Conservation (phyloP, 2,888 invertebrate genomes). For the Apantesis nais region DNA sequence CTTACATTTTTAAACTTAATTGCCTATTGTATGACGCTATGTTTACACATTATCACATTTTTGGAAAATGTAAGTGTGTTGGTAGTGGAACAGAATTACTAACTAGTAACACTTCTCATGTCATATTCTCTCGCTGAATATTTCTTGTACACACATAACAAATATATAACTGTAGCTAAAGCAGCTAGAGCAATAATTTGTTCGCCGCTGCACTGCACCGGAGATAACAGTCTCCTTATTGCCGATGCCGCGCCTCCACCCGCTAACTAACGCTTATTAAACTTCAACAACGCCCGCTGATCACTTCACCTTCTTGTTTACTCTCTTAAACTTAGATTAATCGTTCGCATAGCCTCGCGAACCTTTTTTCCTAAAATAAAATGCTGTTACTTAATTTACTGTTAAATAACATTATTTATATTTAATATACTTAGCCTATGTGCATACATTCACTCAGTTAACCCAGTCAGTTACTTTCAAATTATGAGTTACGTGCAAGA, state of each 20-base stretch:
- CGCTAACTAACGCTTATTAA: conserved; percentile 85
- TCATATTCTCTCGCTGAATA: not conserved
- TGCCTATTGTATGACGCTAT: conserved; percentile 65
- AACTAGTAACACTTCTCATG: not conserved
- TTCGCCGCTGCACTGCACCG: conserved; percentile 69
- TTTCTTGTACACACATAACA: conserved; percentile 32
- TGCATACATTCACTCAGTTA: not conserved
- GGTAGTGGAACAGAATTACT: not conserved
- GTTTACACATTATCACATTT: conserved; percentile 41
- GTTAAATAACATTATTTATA: conserved; percentile 10
- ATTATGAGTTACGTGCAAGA: conserved; percentile 47
- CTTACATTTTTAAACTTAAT: conserved; percentile 73
- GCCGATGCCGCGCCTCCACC: conserved; percentile 69
- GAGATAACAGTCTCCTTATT: conserved; percentile 81
- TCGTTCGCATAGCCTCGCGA: conserved; percentile 70
- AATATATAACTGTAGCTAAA: conserved; percentile 43
- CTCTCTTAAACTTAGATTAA: conserved; percentile 84
- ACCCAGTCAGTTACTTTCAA: conserved; percentile 24
- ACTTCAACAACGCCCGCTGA: conserved; percentile 83
- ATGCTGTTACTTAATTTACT: conserved; percentile 40
- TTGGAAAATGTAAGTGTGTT: not conserved
- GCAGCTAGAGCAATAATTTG: conserved; percentile 66
- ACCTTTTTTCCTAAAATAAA: conserved; percentile 68
- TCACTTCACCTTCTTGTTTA: conserved; percentile 84
- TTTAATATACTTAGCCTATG: not conserved